phyloP scores from a whole-genome alignment of 2,888 invertebrate genomes.

The Theretra japonica region DNA sequence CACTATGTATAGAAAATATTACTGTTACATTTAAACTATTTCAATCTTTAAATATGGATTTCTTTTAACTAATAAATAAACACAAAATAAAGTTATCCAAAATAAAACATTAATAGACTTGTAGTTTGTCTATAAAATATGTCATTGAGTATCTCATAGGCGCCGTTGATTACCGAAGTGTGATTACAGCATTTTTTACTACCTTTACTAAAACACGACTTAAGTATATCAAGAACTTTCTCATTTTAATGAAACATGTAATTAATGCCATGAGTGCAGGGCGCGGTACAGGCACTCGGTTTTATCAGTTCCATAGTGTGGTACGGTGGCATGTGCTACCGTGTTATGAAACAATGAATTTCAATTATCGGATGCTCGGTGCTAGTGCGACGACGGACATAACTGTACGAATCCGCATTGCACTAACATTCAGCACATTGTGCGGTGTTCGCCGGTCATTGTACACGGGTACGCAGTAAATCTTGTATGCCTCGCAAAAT shows the following conservation, averaged over 20 bases:
- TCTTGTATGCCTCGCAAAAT: slow-evolving; percentile 35
- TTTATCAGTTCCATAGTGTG: not conserved
- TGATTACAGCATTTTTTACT: not conserved
- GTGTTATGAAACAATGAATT: slow-evolving; percentile 57
- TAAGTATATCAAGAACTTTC: not conserved
- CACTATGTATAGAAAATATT: not conserved
- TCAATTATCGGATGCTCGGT: slow-evolving; percentile 57
- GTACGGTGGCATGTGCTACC: not conserved
- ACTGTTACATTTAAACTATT: not conserved
- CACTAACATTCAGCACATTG: slow-evolving; percentile 55
- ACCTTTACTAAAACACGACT: not conserved
- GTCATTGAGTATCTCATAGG: not conserved
- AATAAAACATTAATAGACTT: not conserved
- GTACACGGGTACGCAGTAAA: slow-evolving; percentile 56
- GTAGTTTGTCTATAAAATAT: not conserved
- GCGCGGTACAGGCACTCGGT: not conserved
- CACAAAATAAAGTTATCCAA: not conserved
- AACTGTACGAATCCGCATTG: slow-evolving; percentile 52
- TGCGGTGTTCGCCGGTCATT: slow-evolving; percentile 59
- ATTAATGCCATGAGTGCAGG: not conserved
- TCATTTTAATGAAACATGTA: slow-evolving; percentile 3
- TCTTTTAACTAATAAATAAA: not conserved
- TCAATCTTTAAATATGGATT: not conserved
- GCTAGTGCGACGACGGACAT: slow-evolving; percentile 41
- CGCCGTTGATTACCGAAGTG: not conserved